Conservation (phyloP, 2,797 vertebrate species). For the Mormyrus proboscirostris region DNA sequence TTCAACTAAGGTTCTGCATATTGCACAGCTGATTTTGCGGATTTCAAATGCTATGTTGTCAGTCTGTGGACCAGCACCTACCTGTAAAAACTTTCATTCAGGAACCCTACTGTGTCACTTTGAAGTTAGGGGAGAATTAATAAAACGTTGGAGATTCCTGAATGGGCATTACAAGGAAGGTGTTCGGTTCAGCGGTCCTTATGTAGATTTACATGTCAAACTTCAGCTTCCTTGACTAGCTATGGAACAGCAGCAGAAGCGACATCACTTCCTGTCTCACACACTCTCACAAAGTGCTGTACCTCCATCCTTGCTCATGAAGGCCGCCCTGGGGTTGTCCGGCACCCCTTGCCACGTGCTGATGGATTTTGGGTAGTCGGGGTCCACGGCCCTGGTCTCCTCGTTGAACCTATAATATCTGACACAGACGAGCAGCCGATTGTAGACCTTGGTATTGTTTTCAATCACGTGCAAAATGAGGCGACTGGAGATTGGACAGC, state of each 20-base stretch:
- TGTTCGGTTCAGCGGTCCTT: background rate
- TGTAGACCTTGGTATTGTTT: background rate
- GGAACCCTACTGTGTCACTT: background rate
- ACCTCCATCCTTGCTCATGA: constrained; percentile 87
- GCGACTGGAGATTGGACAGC: background rate
- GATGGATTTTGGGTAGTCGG: constrained; percentile 74
- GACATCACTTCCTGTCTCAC: background rate
- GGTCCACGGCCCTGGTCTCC: constrained; percentile 62
- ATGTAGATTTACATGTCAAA: background rate
- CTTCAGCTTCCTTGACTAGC: too few relatives aligned
- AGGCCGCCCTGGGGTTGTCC: constrained; percentile 74
- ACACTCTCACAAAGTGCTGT: constrained; percentile 18
- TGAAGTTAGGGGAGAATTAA: background rate
- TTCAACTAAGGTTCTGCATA: background rate
- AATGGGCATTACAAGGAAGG: background rate
- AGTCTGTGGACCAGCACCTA: background rate
- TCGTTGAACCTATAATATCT: constrained; percentile 89
- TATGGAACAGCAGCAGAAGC: background rate
- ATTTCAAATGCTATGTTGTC: background rate
- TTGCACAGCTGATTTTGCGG: background rate
- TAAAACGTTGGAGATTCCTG: background rate
- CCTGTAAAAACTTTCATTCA: background rate
- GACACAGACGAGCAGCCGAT: background rate
- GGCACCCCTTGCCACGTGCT: constrained; percentile 82
- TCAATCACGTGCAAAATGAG: background rate